Conservation (phyloP, 2,113 vertebrate genomes). For the Columba livia region DNA sequence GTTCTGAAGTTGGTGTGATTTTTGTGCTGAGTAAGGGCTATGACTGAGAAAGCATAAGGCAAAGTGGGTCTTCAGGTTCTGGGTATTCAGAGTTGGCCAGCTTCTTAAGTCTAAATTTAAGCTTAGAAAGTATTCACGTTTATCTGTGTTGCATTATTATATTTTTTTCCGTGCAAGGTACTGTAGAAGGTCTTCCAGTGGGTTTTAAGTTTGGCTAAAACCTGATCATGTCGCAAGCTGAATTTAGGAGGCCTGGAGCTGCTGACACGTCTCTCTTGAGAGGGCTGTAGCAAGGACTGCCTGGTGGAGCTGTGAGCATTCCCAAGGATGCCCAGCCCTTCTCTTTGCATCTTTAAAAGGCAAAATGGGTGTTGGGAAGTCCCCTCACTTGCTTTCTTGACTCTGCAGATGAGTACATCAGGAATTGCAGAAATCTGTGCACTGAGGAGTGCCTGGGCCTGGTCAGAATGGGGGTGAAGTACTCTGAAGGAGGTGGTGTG, state of each 20-base stretch:
- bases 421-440: background rate
- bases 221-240: background rate
- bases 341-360: background rate
- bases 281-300: background rate
- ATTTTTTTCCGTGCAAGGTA: background rate
- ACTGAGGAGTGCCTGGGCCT: background rate
- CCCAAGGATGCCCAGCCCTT: background rate
- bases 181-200: background rate
- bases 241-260: background rate
- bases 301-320: background rate
- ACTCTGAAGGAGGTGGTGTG: background rate
- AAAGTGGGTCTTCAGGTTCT: background rate
- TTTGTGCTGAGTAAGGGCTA: background rate
- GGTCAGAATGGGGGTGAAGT: background rate
- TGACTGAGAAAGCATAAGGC: background rate
- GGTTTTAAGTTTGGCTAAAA: background rate
- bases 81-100: background rate
- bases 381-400: accelerated
- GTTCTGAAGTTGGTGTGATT: background rate
- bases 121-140: background rate
- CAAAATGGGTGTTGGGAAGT: background rate
- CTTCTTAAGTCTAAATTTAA: background rate
- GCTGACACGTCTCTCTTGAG: background rate
- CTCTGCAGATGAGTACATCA: background rate
- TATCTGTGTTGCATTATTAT: background rate